Conservation (phyloP, 2,113 vertebrate species). For the Ahaetulla prasina region DNA sequence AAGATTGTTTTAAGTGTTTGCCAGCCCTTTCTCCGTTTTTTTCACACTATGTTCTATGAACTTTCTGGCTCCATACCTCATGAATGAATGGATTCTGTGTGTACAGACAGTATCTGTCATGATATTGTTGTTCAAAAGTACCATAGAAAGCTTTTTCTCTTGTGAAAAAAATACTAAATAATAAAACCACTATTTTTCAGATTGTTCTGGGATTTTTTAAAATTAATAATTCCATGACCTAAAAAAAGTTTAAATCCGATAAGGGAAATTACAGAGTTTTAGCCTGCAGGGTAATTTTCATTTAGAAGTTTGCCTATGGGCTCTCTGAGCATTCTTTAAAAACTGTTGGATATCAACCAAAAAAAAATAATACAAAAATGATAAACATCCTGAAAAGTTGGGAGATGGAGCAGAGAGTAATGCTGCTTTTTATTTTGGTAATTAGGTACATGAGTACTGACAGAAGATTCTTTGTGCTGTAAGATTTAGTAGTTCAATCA, state of each 20-base stretch:
- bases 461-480: background rate
- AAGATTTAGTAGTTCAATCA: background rate
- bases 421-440: background rate
- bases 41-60: background rate
- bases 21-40: background rate
- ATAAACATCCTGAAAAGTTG: background rate
- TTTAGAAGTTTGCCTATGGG: background rate
- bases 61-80: background rate
- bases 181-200: background rate
- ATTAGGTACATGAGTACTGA: background rate
- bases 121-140: background rate
- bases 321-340: background rate
- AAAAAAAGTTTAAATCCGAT: background rate
- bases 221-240: background rate
- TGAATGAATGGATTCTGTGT: background rate
- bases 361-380: background rate
- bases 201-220: background rate
- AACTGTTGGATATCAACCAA: background rate
- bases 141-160: background rate
- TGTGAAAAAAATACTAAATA: background rate
- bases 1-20: background rate
- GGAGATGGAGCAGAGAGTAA: background rate
- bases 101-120: background rate
- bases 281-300: background rate
- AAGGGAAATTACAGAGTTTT: background rate